Conservation (phyloP, 2,797 vertebrate genomes). For the Spea hammondii region DNA sequence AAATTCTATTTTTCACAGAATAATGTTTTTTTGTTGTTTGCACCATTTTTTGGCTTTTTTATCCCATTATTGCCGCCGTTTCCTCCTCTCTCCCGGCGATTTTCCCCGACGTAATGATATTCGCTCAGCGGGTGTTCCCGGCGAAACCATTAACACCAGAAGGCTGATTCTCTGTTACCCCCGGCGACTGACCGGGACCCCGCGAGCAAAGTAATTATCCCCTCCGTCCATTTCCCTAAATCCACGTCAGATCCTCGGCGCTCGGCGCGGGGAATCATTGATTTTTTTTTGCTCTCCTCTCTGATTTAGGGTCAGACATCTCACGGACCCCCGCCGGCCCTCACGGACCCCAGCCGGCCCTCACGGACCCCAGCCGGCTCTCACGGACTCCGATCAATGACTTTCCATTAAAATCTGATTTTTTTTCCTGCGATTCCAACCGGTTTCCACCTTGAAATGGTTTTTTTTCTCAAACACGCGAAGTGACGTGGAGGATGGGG, state of each 20-base stretch:
- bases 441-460: background rate
- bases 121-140: too few species aligned
- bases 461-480: too few species aligned
- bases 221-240: slow-evolving; percentile 10
- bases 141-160: slow-evolving; percentile 29
- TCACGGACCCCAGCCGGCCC: slow-evolving; percentile 18
- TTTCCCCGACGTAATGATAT: too few species aligned
- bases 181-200: background rate
- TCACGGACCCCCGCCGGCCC: slow-evolving; percentile 12
- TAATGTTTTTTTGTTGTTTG: too few species aligned
- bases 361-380: slow-evolving; percentile 19
- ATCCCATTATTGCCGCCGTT: too few species aligned
- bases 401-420: slow-evolving; percentile 30
- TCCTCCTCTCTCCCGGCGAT: too few species aligned
- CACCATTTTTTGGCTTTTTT: too few species aligned
- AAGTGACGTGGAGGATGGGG: too few species aligned
- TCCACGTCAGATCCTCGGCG: background rate
- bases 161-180: background rate
- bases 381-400: slow-evolving; percentile 34
- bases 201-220: background rate
- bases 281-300: slow-evolving; percentile 7
- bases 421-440: background rate
- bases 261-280: slow-evolving; percentile 20
- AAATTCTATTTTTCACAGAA: too few species aligned
- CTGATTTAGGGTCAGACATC: slow-evolving; percentile 10